Evolutionary conservation across 2,113 vertebrate genomes (phyloP).

Genomic region (Esox niger): DNA sequence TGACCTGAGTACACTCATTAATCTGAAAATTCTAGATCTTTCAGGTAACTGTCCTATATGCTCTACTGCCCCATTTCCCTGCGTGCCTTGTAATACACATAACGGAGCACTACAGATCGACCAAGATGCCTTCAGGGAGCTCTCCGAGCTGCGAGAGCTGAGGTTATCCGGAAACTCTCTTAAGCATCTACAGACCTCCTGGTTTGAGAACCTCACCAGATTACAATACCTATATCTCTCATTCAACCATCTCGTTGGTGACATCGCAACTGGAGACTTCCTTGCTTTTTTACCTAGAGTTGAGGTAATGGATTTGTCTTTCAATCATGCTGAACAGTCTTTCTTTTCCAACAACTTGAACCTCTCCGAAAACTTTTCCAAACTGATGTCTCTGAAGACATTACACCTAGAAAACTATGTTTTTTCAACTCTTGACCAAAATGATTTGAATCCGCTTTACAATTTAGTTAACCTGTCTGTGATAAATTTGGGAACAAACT

Average conservation of each 20-base stretch:
- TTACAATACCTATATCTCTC: conserved; percentile 54
- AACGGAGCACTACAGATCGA: conserved; percentile 36
- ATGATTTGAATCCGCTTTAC: conserved; percentile 54
- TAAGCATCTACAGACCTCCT: conserved; percentile 4
- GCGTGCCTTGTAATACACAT: conserved; percentile 21
- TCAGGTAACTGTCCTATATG: conserved; percentile 65
- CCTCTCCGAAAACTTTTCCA: conserved; percentile 48
- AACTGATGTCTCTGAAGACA: conserved; percentile 41
- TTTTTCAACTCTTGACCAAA: conserved; percentile 53
- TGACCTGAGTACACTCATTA: conserved; percentile 23
- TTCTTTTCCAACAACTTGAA: conserved; percentile 37
- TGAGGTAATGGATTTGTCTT: conserved; percentile 63
- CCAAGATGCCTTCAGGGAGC: conserved; percentile 34
- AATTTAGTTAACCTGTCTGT: conserved; percentile 52
- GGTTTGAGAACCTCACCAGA: conserved; percentile 43
- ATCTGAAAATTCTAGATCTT: conserved; percentile 42
- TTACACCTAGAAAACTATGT: conserved; percentile 57
- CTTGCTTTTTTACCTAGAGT: conserved; percentile 44
- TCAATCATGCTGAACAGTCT: conserved; percentile 43
- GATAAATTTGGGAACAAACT: conserved; percentile 63
- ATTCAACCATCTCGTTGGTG: conserved; percentile 52
- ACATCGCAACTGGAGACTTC: conserved; percentile 49
- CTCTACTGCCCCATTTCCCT: conserved; percentile 31
- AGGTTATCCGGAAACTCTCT: conserved; percentile 51
- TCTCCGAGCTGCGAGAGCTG: conserved; percentile 27